phyloP scores from a whole-genome alignment of 2,797 vertebrate species.

The Philypnodon macrostomus region DNA sequence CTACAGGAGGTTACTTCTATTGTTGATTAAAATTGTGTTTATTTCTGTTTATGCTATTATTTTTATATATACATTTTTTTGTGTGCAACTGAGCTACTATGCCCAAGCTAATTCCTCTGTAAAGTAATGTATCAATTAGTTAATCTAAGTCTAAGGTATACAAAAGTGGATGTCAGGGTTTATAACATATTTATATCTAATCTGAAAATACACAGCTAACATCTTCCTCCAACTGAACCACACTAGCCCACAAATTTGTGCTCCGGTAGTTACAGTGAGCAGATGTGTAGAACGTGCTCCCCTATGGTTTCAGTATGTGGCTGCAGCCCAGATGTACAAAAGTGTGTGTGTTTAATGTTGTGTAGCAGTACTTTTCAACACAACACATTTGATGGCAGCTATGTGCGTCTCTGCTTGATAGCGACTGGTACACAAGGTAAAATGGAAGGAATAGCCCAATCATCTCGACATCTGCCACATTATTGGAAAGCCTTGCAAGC shows the following conservation, averaged over 20 bases:
- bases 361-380: slow-evolving; percentile 52
- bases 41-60: too few relatives aligned
- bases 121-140: too few relatives aligned
- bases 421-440: slow-evolving; percentile 50
- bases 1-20: too few relatives aligned
- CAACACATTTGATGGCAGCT: slow-evolving; percentile 32
- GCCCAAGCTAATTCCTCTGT: too few relatives aligned
- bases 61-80: slow-evolving; percentile 51
- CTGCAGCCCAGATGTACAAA: slow-evolving; percentile 48
- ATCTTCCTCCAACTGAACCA: too few relatives aligned
- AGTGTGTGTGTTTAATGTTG: slow-evolving; percentile 69
- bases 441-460: slow-evolving; percentile 21
- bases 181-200: too few relatives aligned
- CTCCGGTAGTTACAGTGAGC: slow-evolving; percentile 51
- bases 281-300: slow-evolving; percentile 66
- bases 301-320: slow-evolving; percentile 50
- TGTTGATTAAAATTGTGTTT: too few relatives aligned
- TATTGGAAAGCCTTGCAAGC: slow-evolving; percentile 31
- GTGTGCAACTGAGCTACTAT: too few relatives aligned
- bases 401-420: slow-evolving; percentile 42
- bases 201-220: too few relatives aligned
- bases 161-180: too few relatives aligned
- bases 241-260: slow-evolving; percentile 37
- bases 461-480: slow-evolving; percentile 33
- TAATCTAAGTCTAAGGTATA: too few relatives aligned